phyloP scores from a whole-genome alignment of 2,113 vertebrate species.

The Sphaerodactylus townsendi region DNA sequence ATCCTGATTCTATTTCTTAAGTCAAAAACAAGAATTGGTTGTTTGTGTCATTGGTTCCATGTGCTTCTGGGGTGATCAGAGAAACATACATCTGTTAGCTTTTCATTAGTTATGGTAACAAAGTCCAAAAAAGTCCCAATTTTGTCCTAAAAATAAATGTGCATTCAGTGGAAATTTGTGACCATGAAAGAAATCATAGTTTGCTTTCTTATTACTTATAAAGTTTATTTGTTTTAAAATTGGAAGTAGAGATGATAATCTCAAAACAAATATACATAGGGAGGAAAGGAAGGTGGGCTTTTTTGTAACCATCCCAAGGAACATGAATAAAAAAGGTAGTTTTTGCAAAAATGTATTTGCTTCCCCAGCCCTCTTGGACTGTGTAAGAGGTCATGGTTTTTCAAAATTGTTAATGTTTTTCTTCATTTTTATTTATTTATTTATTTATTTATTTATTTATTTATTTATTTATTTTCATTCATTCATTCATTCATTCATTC shows the following conservation, averaged over 20 bases:
- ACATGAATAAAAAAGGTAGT: constrained; percentile 39
- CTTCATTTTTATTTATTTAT: no score
- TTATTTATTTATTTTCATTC: no score
- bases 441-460: no score
- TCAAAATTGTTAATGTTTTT: neutral
- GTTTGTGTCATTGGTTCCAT: neutral
- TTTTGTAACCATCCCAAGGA: constrained; percentile 53
- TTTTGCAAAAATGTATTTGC: constrained; percentile 37
- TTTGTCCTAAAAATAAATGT: constrained; percentile 47
- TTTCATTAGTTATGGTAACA: constrained; percentile 65
- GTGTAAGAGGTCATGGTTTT: constrained; percentile 23
- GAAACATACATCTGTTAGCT: constrained; percentile 31
- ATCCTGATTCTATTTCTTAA: constrained; percentile 4
- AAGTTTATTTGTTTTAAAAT: constrained; percentile 65
- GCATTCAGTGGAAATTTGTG: constrained; percentile 29
- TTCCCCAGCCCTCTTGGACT: neutral
- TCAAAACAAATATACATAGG: constrained; percentile 55
- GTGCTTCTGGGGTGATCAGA: constrained; percentile 4
- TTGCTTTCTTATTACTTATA: constrained; percentile 44
- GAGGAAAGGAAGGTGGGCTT: constrained; percentile 35
- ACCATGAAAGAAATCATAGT: constrained; percentile 57
- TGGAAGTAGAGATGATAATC: constrained; percentile 62
- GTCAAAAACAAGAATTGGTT: neutral
- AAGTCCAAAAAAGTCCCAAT: constrained; percentile 20
- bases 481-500: no score